Evolutionary conservation across 2,113 vertebrate species (phyloP).

Genomic region (Dendropsophus ebraccatus): DNA sequence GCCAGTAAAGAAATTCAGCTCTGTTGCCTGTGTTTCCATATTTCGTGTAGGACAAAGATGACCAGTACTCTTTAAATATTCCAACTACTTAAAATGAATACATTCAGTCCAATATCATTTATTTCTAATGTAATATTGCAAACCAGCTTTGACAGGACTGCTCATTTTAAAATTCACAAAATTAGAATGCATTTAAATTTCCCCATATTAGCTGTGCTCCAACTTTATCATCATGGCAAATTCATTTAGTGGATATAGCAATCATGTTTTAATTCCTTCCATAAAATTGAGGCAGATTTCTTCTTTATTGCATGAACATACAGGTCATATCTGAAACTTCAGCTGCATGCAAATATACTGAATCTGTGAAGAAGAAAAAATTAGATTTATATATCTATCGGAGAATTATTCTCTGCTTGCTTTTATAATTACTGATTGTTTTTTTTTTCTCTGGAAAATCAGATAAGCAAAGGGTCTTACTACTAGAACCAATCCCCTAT

Average conservation of each 20-base stretch:
- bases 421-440: not conserved
- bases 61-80: not conserved
- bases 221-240: slow-evolving; percentile 35
- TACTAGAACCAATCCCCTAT: no score
- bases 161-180: slow-evolving; percentile 35
- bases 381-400: not conserved
- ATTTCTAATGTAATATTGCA: not conserved
- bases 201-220: slow-evolving; percentile 3
- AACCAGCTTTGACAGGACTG: slow-evolving; percentile 27
- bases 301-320: slow-evolving; percentile 16
- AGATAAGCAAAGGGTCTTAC: no score
- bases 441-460: no score
- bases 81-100: not conserved
- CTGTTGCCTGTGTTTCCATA: not conserved
- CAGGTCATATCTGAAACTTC: slow-evolving; percentile 6
- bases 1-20: not conserved
- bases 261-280: slow-evolving; percentile 30
- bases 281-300: slow-evolving; percentile 22
- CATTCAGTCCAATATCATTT: not conserved
- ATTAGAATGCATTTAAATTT: slow-evolving; percentile 30
- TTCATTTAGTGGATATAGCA: slow-evolving; percentile 33
- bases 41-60: not conserved
- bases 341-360: not conserved
- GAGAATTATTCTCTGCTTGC: not conserved
- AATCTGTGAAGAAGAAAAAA: not conserved